These are phyloP conservation scores for Neofelis nebulosa DNA, from an alignment of 2,113 vertebrate genomes.

Conservation along the genomic window DNA sequence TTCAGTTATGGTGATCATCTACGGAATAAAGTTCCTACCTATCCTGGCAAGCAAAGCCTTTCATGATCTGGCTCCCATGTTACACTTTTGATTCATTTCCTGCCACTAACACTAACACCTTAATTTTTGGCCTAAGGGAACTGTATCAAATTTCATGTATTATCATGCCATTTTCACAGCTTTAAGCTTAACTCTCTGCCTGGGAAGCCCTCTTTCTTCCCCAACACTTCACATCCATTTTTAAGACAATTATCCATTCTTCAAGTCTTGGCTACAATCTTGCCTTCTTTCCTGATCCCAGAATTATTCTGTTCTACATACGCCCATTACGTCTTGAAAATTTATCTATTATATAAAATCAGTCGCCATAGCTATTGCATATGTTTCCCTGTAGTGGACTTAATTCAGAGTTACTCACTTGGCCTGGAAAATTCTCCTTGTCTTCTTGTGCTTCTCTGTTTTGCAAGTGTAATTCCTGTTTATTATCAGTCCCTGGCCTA, in stretches of 20 bases:
- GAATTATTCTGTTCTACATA: not conserved
- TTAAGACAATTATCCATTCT: not conserved
- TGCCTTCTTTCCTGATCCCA: not conserved
- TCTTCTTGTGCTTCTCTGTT: not conserved
- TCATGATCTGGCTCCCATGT: not conserved
- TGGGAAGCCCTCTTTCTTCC: not conserved
- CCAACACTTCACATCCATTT: not conserved
- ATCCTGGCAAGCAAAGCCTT: not conserved
- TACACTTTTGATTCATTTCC: not conserved
- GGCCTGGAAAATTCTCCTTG: not conserved
- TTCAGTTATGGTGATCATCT: not conserved
- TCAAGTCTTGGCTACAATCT: not conserved
- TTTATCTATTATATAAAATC: not conserved
- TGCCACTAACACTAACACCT: not conserved
- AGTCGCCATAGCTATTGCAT: not conserved
- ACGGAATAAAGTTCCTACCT: not conserved
- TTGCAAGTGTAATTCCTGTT: not conserved
- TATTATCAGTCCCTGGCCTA: not conserved
- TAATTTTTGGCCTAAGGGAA: not conserved
- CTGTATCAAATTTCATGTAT: not conserved
- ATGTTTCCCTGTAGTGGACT: not conserved
- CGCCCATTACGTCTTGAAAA: not conserved
- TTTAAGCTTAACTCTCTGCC: not conserved
- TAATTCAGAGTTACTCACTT: not conserved
- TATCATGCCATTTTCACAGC: not conserved